Evolutionary conservation across 2,888 invertebrate species (phyloP).

Genomic region (Cetonia aurata): DNA sequence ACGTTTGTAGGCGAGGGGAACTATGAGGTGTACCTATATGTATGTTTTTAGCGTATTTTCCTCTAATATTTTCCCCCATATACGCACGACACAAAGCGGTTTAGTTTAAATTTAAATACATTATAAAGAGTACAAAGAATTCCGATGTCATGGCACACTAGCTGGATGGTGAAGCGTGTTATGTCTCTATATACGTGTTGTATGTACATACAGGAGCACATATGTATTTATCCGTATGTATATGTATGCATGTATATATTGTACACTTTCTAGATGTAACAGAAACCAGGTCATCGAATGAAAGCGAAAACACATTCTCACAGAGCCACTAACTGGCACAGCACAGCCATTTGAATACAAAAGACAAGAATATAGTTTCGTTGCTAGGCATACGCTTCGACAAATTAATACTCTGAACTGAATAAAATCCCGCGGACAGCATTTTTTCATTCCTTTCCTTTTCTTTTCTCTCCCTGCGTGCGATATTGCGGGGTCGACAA

Average conservation of each 20-base stretch:
- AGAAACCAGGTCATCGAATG: constrained; percentile 65
- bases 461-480: neutral
- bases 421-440: constrained; percentile 17
- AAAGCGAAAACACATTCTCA: constrained; percentile 65
- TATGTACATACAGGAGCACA: constrained; percentile 12
- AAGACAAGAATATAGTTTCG: constrained; percentile 53
- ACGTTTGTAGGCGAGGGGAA: too few species aligned
- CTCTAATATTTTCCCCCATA: neutral
- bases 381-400: constrained; percentile 39
- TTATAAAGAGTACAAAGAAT: constrained; percentile 38
- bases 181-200: too few species aligned
- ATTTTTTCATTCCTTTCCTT: neutral
- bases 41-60: neutral
- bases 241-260: constrained; percentile 51
- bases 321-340: constrained; percentile 56
- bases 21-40: too few species aligned
- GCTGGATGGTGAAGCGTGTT: constrained; percentile 35
- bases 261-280: constrained; percentile 66
- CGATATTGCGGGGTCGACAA: neutral
- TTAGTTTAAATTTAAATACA: constrained; percentile 25
- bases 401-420: constrained; percentile 39
- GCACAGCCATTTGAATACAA: constrained; percentile 63
- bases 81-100: neutral
- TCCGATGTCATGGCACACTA: constrained; percentile 39
- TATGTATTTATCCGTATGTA: constrained; percentile 4